Conservation (phyloP, 2,888 invertebrate genomes). For the Spilarctia lutea region DNA sequence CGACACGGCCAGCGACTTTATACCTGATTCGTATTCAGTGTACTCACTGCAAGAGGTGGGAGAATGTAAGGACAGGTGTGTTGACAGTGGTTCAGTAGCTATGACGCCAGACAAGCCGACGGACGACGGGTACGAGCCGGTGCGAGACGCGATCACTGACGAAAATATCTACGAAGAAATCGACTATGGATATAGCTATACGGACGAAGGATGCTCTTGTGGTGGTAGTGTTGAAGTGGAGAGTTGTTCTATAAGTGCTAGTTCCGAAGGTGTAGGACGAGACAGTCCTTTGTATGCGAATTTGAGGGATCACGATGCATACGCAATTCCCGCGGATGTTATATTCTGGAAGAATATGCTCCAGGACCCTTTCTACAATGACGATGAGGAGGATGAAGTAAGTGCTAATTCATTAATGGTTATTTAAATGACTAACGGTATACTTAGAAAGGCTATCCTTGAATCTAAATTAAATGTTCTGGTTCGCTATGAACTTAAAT, state of each 20-base stretch:
- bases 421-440: not conserved
- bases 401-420: slow-evolving; percentile 45
- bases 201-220: slow-evolving; percentile 81
- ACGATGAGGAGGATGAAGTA: slow-evolving; percentile 86
- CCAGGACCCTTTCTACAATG: slow-evolving; percentile 81
- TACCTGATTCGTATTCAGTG: slow-evolving; percentile 71
- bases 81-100: slow-evolving; percentile 67
- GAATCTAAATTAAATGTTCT: slow-evolving; percentile 17
- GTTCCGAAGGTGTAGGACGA: slow-evolving; percentile 76
- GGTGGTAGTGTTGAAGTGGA: slow-evolving; percentile 83
- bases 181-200: slow-evolving; percentile 75
- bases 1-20: slow-evolving; percentile 76
- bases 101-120: slow-evolving; percentile 80
- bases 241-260: slow-evolving; percentile 80
- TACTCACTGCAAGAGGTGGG: slow-evolving; percentile 81
- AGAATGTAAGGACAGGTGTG: slow-evolving; percentile 74
- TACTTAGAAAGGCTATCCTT: slow-evolving; percentile 31
- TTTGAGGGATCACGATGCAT: slow-evolving; percentile 80
- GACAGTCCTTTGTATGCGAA: slow-evolving; percentile 83
- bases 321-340: slow-evolving; percentile 82
- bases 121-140: slow-evolving; percentile 82
- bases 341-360: slow-evolving; percentile 85
- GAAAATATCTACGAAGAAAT: slow-evolving; percentile 84
- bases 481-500: slow-evolving; percentile 22
- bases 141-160: slow-evolving; percentile 79